Base-by-base conservation (phyloP, 2,888 invertebrate species). In the Lasioglossum oenotherae region DNA sequence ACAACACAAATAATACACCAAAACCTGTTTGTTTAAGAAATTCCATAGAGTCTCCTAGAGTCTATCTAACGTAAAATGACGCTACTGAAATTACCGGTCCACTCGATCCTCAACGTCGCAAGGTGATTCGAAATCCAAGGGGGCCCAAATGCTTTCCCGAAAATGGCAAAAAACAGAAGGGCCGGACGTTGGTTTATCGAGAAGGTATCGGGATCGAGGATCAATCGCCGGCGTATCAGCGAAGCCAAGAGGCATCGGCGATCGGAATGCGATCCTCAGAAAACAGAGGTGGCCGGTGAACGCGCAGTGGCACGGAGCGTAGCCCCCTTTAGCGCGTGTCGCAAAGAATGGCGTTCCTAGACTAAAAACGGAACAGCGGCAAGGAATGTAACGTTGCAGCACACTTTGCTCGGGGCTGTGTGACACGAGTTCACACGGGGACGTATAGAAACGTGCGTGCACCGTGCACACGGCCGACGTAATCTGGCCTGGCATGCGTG, bases 301-400 rank as follows among this genome's bases (percentile, higher is more conserved):
- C 82, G 82, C 84, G 67, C 19, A 84, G 84, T 73, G 81, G 78
- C 83, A 87, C 87, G 85, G 84, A 85, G 84, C 85, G 90, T 82
- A 85, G 89, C 85, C 88, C 90, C 90, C 91, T 92, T 85, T 90
- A 91, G 92, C 93, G 92, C 92, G 92, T 93, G 93, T 93, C 93
- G 91, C 92, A 92, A 94, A 94, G 94, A 94, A 93, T 94, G 93
- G 92, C 86, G 90, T 92, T 93, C 92, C 93, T 94, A 93, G 93
- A 94, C 93, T 94, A 94, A 94, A 94, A 94, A 94, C 94, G 92
- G 93, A 94, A 94, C 94, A 94, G 92, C 93, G 88, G 90, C 90
- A 90, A 92, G 93, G 94, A 94, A 94, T 94, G 94, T 93, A 92
- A 91, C 92, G 92, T 93, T 93, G 93, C 92, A 90, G 91, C 92